These are phyloP conservation scores for Plebejus anna DNA, from an alignment of 2,888 invertebrate genomes.

Conservation along the genomic window DNA sequence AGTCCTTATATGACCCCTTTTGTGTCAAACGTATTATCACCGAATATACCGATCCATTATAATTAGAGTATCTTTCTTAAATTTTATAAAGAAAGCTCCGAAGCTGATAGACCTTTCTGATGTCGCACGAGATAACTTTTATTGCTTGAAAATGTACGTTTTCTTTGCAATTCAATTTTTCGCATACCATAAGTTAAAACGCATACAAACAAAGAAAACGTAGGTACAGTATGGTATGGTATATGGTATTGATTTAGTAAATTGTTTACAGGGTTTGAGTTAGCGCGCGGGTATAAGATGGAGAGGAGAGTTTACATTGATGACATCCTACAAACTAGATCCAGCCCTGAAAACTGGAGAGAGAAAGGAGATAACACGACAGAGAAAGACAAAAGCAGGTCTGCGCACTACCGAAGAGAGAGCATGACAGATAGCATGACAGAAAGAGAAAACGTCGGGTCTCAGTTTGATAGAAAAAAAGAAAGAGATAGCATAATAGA, in stretches of 20 bases:
- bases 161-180: no score
- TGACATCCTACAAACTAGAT: slow-evolving; percentile 51
- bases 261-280: slow-evolving; percentile 74
- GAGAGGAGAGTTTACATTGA: slow-evolving; percentile 81
- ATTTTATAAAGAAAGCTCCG: no score
- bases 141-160: no score
- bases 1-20: no score
- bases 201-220: no score
- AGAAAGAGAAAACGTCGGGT: background rate
- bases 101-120: no score
- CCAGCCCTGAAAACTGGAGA: background rate
- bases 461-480: background rate
- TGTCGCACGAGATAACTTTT: no score
- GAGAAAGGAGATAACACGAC: background rate
- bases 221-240: background rate
- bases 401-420: background rate
- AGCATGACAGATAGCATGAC: background rate
- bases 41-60: no score
- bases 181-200: no score
- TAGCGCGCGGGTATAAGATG: slow-evolving; percentile 83
- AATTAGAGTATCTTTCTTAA: no score
- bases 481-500: background rate
- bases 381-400: background rate
- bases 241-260: slow-evolving; percentile 13
- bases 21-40: no score